A percentile compares a stretch with the other conserved stretches of the same genome.
Conservation (phyloP, 2,797 vertebrate genomes). For the Arnoldichthys spilopterus region DNA sequence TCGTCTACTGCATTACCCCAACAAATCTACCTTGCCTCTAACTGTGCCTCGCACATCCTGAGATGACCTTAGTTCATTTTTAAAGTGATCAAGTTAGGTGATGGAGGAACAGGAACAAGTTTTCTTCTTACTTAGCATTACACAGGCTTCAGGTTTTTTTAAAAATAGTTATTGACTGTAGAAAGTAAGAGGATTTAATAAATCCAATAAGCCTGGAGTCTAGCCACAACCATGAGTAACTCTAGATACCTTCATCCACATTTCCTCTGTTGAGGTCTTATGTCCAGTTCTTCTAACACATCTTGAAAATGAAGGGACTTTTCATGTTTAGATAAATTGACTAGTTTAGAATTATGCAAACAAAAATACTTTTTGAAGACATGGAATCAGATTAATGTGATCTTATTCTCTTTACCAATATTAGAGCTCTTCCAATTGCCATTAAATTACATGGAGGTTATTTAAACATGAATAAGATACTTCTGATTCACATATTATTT, state of each 20-base stretch:
- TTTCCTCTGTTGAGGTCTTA: too few relatives aligned
- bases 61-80: not conserved
- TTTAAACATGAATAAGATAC: too few relatives aligned
- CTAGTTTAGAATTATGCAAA: too few relatives aligned
- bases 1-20: not conserved
- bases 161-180: not conserved
- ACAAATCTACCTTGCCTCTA: not conserved
- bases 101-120: not conserved
- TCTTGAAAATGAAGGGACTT: too few relatives aligned
- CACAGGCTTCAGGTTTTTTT: not conserved
- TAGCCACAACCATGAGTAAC: not conserved
- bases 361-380: too few relatives aligned
- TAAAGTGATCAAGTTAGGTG: not conserved
- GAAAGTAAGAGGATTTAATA: not conserved
- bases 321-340: too few relatives aligned
- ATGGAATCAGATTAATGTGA: too few relatives aligned
- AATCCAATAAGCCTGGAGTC: not conserved
- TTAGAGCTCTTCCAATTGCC: too few relatives aligned
- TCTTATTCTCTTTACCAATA: too few relatives aligned
- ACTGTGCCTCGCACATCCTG: not conserved
- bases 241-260: not conserved
- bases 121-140: not conserved
- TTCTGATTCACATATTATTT: too few relatives aligned
- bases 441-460: too few relatives aligned
- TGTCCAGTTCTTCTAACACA: too few relatives aligned